These are phyloP conservation scores for Geophilus truncorum DNA, from an alignment of 2,888 invertebrate genomes.

Conservation along the genomic window DNA sequence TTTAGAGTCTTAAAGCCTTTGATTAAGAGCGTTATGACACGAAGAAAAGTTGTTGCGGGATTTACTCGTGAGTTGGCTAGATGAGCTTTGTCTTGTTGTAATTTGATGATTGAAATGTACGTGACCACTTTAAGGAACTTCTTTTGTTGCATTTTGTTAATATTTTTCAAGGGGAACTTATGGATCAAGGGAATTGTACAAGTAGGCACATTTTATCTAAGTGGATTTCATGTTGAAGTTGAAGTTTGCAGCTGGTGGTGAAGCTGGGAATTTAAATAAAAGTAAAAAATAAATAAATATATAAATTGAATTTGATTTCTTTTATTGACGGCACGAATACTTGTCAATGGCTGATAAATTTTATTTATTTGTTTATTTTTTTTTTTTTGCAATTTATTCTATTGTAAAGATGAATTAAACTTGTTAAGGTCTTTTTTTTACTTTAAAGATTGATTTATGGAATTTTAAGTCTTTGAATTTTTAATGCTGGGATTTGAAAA, in stretches of 20 bases:
- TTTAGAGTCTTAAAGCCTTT: not conserved
- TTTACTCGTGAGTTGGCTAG: not conserved
- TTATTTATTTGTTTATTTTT: too few relatives aligned
- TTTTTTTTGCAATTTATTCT: too few relatives aligned
- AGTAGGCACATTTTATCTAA: not conserved
- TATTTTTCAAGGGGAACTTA: not conserved
- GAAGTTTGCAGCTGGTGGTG: too few relatives aligned
- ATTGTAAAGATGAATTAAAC: too few relatives aligned
- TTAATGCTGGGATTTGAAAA: too few relatives aligned
- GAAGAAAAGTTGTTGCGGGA: not conserved
- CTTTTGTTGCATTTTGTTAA: not conserved
- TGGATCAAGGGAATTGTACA: constrained; percentile 5
- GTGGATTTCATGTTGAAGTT: not conserved
- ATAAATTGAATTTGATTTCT: too few relatives aligned
- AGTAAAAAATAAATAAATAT: too few relatives aligned
- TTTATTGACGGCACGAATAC: too few relatives aligned
- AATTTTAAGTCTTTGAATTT: too few relatives aligned
- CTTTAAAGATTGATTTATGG: too few relatives aligned
- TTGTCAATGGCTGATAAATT: too few relatives aligned
- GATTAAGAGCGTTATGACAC: not conserved
- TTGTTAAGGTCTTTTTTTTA: too few relatives aligned
- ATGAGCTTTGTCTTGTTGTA: not conserved
- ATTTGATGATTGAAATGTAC: constrained; percentile 21
- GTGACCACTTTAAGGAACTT: constrained; percentile 10
- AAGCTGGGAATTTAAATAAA: not conserved